Evolutionary conservation across 1,140 invertebrate species (phyloP), one percentile per base, ranked within the genome.

Genomic region (Lycorma delicatula): DNA sequence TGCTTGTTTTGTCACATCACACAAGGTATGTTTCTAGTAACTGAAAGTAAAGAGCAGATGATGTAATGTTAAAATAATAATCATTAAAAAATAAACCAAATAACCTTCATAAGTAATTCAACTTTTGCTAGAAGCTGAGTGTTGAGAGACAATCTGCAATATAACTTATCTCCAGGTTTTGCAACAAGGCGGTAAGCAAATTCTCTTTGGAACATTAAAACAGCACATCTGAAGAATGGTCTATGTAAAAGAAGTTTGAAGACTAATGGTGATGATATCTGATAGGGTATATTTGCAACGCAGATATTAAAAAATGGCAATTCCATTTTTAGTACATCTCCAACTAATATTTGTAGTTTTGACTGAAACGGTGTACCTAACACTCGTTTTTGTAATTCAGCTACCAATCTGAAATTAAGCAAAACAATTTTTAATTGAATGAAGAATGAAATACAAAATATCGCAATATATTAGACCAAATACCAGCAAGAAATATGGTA

Each of bases 251-350:
- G 76, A 41, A 99, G 73, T 75, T 98, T 98, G 68, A 98, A 99
- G 1, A 99, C 88, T 66, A 99, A 81, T 1, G 97, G 96, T 1
- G 97, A 99, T 63, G 96, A 98, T 64, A 99, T 99, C 80, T 97
- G 93, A 73, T 99, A 99, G 0, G 97, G 97, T 23, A 99, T 82
- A 77, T 99, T 99, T n/a, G 97, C 95, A 22, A 99, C 91, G 76
- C 97, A 99, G n/a, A 98, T 80, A 75, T 99, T 93, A 72, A 99
- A 99, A 69, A 92, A 95, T n/a, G 96, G 96, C 58, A 98, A 76
- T 48, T 97, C 87, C 28, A 85, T 85, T 77, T 97, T 98, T 1
- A 99, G 75, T 12, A 95, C 92, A 79, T 99, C 95, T 22, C 97
- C 97, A 60, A 96, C 81, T 60, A 93, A 75, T 54, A 99, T 91